Percentiles rank a stretch among this genome's conserved stretches.
Conservation (phyloP, 2,113 vertebrate genomes). For the Prunella himalayana region DNA sequence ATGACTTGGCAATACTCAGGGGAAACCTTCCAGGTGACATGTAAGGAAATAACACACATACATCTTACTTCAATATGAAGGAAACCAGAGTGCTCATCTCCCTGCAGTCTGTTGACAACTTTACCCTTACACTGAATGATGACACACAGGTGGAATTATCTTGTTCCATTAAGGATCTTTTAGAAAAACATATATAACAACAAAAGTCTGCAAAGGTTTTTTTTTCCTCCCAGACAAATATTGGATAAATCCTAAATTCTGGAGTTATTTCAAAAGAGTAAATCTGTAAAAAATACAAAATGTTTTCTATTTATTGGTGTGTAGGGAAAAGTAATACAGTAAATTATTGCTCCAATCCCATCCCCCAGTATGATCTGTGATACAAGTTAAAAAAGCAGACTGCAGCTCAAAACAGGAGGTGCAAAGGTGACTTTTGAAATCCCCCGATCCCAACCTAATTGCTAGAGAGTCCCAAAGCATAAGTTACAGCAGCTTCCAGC, state of each 20-base stretch:
- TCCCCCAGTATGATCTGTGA: neutral
- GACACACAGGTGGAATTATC: neutral
- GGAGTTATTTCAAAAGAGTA: conserved; percentile 1
- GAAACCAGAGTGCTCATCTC: neutral
- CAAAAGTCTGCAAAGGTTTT: neutral
- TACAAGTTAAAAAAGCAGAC: neutral
- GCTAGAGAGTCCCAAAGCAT: neutral
- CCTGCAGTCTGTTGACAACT: neutral
- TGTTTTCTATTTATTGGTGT: neutral
- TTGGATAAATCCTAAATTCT: neutral
- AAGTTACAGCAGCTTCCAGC: conserved; percentile 11
- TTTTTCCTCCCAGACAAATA: neutral
- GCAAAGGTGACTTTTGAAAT: conserved; percentile 31
- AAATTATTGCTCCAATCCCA: neutral
- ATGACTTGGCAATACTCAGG: conserved; percentile 7
- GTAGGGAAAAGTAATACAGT: neutral
- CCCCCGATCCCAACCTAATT: conserved; percentile 8
- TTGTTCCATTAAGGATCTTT: conserved; percentile 9
- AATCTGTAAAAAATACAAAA: neutral
- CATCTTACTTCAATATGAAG: conserved; percentile 33
- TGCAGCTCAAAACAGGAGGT: neutral
- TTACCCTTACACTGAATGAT: neutral
- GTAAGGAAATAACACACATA: conserved; percentile 24
- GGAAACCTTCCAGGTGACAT: conserved; percentile 38
- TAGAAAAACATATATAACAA: conserved; percentile 5